phyloP scores from a whole-genome alignment of 2,888 invertebrate genomes.

The Hanleya hanleyi region DNA sequence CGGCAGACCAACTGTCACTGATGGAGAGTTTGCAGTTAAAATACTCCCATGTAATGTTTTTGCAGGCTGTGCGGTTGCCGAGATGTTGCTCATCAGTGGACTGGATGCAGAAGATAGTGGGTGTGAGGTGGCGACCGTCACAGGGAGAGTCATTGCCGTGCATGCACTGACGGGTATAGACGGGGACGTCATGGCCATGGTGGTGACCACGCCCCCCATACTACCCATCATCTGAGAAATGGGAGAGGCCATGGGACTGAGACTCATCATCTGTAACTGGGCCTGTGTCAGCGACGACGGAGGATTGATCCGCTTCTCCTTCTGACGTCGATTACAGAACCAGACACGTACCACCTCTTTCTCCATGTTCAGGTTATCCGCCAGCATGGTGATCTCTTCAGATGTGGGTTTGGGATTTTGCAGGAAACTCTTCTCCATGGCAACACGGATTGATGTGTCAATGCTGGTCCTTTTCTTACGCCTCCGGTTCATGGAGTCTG shows the following conservation, averaged over 20 bases:
- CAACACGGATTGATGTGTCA: slow-evolving; percentile 93
- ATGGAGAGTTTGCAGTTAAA: neutral
- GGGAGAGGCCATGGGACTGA: neutral
- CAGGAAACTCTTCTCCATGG: slow-evolving; percentile 94
- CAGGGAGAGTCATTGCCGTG: neutral
- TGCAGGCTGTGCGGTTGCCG: neutral
- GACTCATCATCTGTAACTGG: slow-evolving; percentile 2
- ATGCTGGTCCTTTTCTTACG: slow-evolving; percentile 97
- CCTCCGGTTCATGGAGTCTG: slow-evolving; percentile 81
- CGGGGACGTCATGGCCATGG: neutral
- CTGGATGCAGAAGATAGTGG: neutral
- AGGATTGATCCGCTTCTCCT: slow-evolving; percentile 96
- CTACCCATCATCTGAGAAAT: neutral
- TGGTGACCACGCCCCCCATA: neutral
- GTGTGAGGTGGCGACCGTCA: neutral
- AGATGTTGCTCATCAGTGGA: neutral
- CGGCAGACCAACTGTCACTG: neutral
- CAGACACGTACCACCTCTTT: slow-evolving; percentile 87
- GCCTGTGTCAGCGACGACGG: slow-evolving; percentile 77
- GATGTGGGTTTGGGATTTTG: slow-evolving; percentile 97
- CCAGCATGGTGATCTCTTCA: slow-evolving; percentile 94
- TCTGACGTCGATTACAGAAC: slow-evolving; percentile 83
- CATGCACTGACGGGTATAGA: neutral
- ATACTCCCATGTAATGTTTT: neutral
- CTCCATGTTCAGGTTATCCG: slow-evolving; percentile 95